A percentile compares a stretch with the other conserved stretches of the same genome.
phyloP scores from a whole-genome alignment of 2,888 invertebrate species.

The Selenia dentaria region DNA sequence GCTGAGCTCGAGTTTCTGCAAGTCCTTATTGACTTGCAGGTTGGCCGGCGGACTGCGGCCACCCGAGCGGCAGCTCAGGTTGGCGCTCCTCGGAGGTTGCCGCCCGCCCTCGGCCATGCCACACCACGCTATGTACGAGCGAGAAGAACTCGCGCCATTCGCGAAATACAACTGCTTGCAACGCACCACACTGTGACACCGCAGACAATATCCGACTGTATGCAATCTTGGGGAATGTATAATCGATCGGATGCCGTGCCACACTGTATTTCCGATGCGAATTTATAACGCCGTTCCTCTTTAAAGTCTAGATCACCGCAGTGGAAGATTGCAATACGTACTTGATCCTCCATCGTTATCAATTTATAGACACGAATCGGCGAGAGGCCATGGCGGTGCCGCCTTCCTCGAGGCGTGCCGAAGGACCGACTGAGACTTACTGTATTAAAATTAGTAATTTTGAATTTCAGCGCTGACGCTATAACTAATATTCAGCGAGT shows the following conservation, averaged over 20 bases:
- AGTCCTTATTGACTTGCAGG: conserved; percentile 58
- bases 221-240: conserved; percentile 64
- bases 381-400: conserved; percentile 64
- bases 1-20: conserved; percentile 78
- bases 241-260: conserved; percentile 71
- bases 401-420: conserved; percentile 74
- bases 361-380: conserved; percentile 50
- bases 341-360: conserved; percentile 73
- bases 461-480: conserved; percentile 79
- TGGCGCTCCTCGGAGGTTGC: conserved; percentile 62
- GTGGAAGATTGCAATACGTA: conserved; percentile 64
- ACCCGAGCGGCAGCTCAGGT: conserved; percentile 47
- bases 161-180: conserved; percentile 69
- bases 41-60: conserved; percentile 63
- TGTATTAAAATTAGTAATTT: conserved; percentile 83
- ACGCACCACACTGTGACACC: conserved; percentile 67
- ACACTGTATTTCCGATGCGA: conserved; percentile 59
- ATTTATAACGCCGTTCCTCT: conserved; percentile 53
- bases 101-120: conserved; percentile 56
- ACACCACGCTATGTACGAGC: conserved; percentile 49
- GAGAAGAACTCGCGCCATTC: conserved; percentile 62
- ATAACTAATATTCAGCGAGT: conserved; percentile 80
- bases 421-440: conserved; percentile 78
- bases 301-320: conserved; percentile 48
- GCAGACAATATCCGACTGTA: conserved; percentile 68